A percentile compares a stretch with the other conserved stretches of the same genome.
These are phyloP conservation scores for Lycopodina hypogea DNA, from an alignment of 37 sponge, comb jelly and placozoan genomes.

Conservation along the genomic window DNA sequence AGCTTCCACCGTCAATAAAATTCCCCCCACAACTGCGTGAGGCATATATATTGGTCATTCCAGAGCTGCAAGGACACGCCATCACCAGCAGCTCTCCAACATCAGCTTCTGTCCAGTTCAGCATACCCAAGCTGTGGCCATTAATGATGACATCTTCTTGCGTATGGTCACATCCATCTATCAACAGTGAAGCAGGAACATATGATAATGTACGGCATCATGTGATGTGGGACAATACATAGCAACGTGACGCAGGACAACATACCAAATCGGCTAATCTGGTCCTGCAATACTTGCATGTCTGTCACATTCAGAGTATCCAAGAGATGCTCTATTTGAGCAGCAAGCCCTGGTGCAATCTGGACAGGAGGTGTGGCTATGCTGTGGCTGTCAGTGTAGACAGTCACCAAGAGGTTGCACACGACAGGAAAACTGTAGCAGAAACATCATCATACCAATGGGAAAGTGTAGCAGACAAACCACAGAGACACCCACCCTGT, in stretches of 20 bases:
- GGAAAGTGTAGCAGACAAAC: too few species aligned
- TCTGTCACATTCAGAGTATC: neutral
- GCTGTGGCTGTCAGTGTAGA: too few species aligned
- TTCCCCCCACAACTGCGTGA: conserved; percentile 48
- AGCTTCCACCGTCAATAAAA: conserved; percentile 40
- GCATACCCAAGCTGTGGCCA: neutral
- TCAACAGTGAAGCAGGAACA: neutral
- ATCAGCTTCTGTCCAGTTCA: conserved; percentile 45
- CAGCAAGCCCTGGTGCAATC: neutral
- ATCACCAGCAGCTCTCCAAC: conserved; percentile 18
- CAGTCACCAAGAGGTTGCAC: too few species aligned
- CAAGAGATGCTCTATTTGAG: neutral
- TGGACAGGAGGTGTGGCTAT: too few species aligned
- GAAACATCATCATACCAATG: too few species aligned
- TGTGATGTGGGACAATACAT: neutral
- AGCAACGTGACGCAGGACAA: neutral
- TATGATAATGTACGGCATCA: too few species aligned
- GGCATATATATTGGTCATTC: neutral
- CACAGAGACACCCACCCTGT: too few species aligned
- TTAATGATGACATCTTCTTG: neutral
- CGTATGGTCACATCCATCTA: conserved; percentile 40
- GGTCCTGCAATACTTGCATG: neutral
- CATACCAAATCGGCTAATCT: neutral
- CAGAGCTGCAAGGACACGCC: conserved; percentile 46
- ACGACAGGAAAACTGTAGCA: too few species aligned